Evolutionary conservation across 2,797 vertebrate species (phyloP).

Genomic region (Phyllotis vaccarum): DNA sequence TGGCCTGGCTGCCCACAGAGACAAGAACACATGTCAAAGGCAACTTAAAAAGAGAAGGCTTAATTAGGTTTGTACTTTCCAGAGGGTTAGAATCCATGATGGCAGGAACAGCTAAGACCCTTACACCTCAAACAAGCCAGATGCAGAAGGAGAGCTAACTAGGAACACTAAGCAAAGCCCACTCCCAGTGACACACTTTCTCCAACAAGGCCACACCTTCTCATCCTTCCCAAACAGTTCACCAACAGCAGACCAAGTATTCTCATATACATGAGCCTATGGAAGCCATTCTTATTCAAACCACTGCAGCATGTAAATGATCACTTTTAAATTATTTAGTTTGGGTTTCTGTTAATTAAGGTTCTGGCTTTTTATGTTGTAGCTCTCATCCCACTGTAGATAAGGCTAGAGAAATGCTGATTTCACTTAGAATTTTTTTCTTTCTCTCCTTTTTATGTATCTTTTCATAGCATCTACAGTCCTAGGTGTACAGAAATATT

Average conservation of each 20-base stretch:
- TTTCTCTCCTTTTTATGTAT: conserved; percentile 26
- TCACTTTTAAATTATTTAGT: conserved; percentile 45
- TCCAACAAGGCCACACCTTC: background rate
- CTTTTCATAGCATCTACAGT: background rate
- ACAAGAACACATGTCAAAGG: background rate
- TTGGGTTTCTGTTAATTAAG: conserved; percentile 44
- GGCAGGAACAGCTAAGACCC: background rate
- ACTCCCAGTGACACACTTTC: background rate
- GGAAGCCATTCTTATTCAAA: background rate
- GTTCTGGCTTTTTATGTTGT: conserved; percentile 30
- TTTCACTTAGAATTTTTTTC: conserved; percentile 40
- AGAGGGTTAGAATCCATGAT: background rate
- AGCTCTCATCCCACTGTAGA: conserved; percentile 23
- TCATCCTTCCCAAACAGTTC: background rate
- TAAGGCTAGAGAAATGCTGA: conserved; percentile 21
- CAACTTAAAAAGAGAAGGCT: background rate
- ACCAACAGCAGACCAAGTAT: background rate
- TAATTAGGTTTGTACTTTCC: background rate
- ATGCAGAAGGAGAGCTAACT: background rate
- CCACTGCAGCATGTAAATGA: background rate
- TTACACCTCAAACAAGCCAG: background rate
- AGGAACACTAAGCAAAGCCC: background rate
- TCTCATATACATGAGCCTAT: background rate
- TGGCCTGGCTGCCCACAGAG: background rate
- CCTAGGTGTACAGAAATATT: background rate